Conservation (phyloP, 2,888 invertebrate genomes). For the Tenthredo amoena region DNA sequence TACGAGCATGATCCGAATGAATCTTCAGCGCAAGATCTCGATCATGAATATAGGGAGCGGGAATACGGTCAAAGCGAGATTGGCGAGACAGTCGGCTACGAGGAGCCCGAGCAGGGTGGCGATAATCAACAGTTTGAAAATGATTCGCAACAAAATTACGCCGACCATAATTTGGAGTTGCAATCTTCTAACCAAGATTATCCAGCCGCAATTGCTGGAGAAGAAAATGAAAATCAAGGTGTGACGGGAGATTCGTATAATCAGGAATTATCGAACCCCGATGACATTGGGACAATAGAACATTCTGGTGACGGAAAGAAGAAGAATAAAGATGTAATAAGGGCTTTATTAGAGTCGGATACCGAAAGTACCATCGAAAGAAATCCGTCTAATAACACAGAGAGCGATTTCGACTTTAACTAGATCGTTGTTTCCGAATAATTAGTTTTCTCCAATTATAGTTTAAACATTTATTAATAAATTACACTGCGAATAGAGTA, state of each 20-base stretch:
- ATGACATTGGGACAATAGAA: constrained; percentile 46
- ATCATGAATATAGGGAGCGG: constrained; percentile 57
- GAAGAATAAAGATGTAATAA: constrained; percentile 70
- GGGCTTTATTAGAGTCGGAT: constrained; percentile 71
- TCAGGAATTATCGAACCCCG: constrained; percentile 51
- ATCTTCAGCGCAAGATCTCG: constrained; percentile 51
- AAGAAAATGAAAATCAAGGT: constrained; percentile 43
- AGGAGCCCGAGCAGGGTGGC: not conserved
- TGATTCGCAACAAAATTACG: not conserved
- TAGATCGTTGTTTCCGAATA: constrained; percentile 53
- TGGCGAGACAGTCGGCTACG: constrained; percentile 1
- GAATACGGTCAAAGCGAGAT: constrained; percentile 3
- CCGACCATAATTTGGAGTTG: not conserved
- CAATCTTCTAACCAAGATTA: constrained; percentile 50
- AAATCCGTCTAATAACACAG: constrained; percentile 71
- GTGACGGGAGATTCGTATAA: constrained; percentile 20
- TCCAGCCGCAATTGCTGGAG: constrained; percentile 55
- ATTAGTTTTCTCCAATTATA: not conserved
- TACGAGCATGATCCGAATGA: constrained; percentile 34
- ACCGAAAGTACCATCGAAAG: constrained; percentile 74
- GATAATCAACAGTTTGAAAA: constrained; percentile 16
- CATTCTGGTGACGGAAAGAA: constrained; percentile 55
- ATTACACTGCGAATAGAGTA: constrained; percentile 22
- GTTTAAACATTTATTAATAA: not conserved
- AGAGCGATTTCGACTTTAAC: constrained; percentile 76